Conservation (phyloP, 2,113 vertebrate species). For the Campylomormyrus numenius region DNA sequence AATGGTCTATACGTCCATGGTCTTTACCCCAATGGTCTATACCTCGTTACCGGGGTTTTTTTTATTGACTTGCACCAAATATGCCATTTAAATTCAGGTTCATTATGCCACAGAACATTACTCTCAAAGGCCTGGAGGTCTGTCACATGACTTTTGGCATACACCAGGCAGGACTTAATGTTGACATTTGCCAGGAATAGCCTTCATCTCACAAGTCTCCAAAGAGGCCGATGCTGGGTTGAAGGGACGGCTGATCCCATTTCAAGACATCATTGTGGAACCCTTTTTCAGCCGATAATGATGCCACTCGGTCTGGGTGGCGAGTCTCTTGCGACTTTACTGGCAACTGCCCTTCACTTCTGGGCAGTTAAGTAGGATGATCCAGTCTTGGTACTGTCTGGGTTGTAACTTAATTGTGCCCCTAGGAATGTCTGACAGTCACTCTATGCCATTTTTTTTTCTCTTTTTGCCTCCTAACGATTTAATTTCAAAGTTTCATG, state of each 20-base stretch:
- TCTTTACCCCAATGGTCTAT: neutral
- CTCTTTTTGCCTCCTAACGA: neutral
- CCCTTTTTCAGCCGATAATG: neutral
- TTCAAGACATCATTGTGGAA: neutral
- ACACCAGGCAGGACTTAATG: neutral
- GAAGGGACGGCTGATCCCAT: neutral
- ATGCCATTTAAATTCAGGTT: neutral
- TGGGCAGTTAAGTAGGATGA: neutral
- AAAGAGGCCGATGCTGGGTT: neutral
- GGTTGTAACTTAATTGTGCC: neutral
- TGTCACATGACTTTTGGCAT: neutral
- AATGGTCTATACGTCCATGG: neutral
- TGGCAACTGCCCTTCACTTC: neutral
- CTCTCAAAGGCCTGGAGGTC: neutral
- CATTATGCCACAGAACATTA: neutral
- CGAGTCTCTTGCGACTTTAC: neutral
- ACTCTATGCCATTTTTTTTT: neutral
- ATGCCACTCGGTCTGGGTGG: neutral
- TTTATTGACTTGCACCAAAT: neutral
- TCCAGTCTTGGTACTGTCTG: neutral
- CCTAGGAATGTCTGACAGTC: neutral
- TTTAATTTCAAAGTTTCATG: neutral
- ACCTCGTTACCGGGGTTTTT: neutral
- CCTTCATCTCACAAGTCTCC: neutral
- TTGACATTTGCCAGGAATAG: neutral